These are phyloP conservation scores for Australoheros facetus DNA, from an alignment of 2,797 vertebrate species.

Conservation along the genomic window DNA sequence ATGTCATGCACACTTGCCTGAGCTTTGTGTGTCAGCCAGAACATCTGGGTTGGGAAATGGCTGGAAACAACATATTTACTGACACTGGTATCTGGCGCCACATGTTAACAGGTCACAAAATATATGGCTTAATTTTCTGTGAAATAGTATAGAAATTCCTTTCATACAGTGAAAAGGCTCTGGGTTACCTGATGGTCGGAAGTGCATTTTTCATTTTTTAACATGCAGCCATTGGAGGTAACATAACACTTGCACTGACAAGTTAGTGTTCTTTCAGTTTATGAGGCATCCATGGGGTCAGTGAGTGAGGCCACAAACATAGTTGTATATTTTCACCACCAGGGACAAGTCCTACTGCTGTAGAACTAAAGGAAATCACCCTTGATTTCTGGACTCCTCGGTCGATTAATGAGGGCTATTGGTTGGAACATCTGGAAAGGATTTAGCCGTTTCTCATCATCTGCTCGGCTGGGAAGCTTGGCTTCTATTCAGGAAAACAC, in stretches of 20 bases:
- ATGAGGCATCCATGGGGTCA: slow-evolving; percentile 17
- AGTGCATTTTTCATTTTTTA: slow-evolving; percentile 13
- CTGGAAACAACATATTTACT: slow-evolving; percentile 1
- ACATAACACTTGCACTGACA: slow-evolving; percentile 6
- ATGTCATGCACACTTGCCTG: background rate
- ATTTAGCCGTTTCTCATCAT: slow-evolving; percentile 75
- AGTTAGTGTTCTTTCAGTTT: slow-evolving; percentile 43
- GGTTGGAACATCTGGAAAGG: slow-evolving; percentile 74
- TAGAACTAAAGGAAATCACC: slow-evolving; percentile 46
- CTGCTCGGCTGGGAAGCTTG: slow-evolving; percentile 63
- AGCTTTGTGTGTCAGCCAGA: background rate
- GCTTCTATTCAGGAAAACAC: slow-evolving; percentile 56
- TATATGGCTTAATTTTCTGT: slow-evolving; percentile 31
- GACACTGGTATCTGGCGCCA: slow-evolving; percentile 16
- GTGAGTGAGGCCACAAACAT: slow-evolving; percentile 13
- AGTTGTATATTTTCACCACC: slow-evolving; percentile 40
- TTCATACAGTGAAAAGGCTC: slow-evolving; percentile 18
- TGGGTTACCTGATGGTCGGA: background rate
- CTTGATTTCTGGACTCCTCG: slow-evolving; percentile 23
- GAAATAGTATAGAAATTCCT: slow-evolving; percentile 18
- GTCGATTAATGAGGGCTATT: slow-evolving; percentile 47
- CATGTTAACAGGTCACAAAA: background rate
- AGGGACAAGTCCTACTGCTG: slow-evolving; percentile 34
- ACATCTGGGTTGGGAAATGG: background rate
- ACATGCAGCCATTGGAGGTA: slow-evolving; percentile 23